Evolutionary conservation across 2,797 vertebrate genomes (phyloP).

Genomic region (Parotocinclus haroldoi): DNA sequence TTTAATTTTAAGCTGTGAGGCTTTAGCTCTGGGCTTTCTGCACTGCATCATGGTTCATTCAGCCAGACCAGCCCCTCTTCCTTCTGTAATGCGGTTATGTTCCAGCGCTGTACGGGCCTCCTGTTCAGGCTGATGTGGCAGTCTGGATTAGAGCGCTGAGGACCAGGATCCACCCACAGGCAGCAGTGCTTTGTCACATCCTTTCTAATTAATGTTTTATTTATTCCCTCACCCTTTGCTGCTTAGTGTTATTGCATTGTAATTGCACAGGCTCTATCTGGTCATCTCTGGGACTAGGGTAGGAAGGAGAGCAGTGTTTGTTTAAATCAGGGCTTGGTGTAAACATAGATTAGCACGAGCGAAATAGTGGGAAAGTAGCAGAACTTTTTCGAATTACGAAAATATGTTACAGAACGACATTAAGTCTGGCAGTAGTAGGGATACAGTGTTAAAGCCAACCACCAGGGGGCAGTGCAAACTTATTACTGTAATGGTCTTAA

Average conservation of each 20-base stretch:
- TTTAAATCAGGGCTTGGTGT: no score
- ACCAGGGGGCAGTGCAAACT: constrained; percentile 37
- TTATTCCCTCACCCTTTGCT: constrained; percentile 1
- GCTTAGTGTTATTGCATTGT: neutral
- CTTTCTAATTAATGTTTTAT: constrained; percentile 28
- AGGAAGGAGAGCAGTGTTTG: no score
- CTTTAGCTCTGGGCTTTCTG: neutral
- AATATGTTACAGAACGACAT: no score
- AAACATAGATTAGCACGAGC: no score
- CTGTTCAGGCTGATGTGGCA: constrained; percentile 12
- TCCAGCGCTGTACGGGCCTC: constrained; percentile 1
- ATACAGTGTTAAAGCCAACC: neutral
- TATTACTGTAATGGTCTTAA: no score
- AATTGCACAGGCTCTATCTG: neutral
- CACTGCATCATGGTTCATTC: neutral
- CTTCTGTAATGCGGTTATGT: constrained; percentile 22
- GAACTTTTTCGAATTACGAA: no score
- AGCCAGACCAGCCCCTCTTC: neutral
- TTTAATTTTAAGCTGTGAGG: no score
- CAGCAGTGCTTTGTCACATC: constrained; percentile 3
- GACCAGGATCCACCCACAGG: constrained; percentile 15
- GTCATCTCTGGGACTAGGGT: no score
- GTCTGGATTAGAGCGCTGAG: neutral
- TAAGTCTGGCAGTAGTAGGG: no score
- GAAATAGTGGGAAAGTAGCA: no score